These are phyloP conservation scores for Tetragonula clypearis DNA, from an alignment of 1,140 invertebrate genomes.

Conservation along the genomic window DNA sequence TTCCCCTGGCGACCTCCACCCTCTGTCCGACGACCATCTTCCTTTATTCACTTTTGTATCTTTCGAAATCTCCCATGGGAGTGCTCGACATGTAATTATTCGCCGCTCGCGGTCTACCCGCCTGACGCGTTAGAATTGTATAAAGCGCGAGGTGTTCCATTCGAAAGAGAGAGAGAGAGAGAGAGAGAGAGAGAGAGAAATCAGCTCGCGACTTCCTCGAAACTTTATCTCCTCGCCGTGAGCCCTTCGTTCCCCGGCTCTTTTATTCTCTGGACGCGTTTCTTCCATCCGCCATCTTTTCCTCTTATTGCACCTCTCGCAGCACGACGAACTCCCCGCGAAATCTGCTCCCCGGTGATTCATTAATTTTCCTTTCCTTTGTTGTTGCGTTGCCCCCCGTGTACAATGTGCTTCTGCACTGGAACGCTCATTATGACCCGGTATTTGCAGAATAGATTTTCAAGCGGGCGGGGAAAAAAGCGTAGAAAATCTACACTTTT, in stretches of 20 bases:
- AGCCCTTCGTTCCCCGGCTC: not conserved
- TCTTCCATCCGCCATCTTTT: not conserved
- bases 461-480: not conserved
- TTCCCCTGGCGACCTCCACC: not conserved
- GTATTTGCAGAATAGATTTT: not conserved
- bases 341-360: not conserved
- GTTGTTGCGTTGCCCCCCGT: not conserved
- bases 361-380: conserved; percentile 24
- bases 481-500: not conserved
- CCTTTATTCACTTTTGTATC: conserved; percentile 37
- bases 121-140: conserved; percentile 36
- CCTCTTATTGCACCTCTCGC: conserved; percentile 8
- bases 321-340: not conserved
- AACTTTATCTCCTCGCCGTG: conserved; percentile 11
- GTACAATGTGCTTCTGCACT: not conserved
- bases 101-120: conserved; percentile 16
- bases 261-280: not conserved
- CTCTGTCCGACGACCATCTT: conserved; percentile 33
- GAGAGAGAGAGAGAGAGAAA: not conserved
- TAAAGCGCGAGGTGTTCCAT: conserved; percentile 33
- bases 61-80: conserved; percentile 32
- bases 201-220: conserved; percentile 3
- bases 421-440: not conserved
- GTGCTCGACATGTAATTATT: conserved; percentile 53
- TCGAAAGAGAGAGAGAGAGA: not conserved